phyloP scores from a whole-genome alignment of 2,888 invertebrate species.

The Heteromurus nitidus region DNA sequence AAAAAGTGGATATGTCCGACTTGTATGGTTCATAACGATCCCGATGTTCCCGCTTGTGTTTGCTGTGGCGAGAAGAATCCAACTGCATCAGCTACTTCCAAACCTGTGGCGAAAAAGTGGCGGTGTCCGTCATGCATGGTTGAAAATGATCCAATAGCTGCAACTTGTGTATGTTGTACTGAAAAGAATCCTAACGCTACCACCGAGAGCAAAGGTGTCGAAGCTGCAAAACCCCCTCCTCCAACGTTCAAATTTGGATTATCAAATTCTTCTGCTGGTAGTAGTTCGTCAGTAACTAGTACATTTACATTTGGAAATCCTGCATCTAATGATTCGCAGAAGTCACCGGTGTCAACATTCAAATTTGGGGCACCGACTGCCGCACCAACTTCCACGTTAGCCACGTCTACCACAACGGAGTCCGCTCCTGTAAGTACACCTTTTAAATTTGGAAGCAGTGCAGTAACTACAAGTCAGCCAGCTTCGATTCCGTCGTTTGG shows the following conservation, averaged over 20 bases:
- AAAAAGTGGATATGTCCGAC: conserved; percentile 44
- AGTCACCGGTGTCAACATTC: conserved; percentile 13
- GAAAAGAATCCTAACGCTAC: conserved; percentile 59
- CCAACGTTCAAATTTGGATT: conserved; percentile 62
- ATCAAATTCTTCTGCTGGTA: background rate
- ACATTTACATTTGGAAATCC: conserved; percentile 41
- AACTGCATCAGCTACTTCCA: background rate
- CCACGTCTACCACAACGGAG: background rate
- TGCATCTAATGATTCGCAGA: conserved; percentile 8
- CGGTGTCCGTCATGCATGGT: conserved; percentile 60
- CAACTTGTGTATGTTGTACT: conserved; percentile 53
- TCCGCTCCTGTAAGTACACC: conserved; percentile 4
- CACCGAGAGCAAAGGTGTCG: background rate
- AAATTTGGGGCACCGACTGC: conserved; percentile 44
- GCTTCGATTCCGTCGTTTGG: conserved; percentile 34
- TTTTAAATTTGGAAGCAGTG: conserved; percentile 23
- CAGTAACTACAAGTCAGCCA: background rate
- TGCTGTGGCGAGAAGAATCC: conserved; percentile 57
- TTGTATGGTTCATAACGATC: conserved; percentile 50
- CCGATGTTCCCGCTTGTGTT: conserved; percentile 30
- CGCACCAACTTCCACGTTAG: conserved; percentile 1
- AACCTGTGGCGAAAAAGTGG: conserved; percentile 51
- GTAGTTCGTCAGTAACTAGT: conserved; percentile 5
- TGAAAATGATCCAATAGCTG: conserved; percentile 38
- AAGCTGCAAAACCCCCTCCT: background rate